These are phyloP conservation scores for Leptestheria dahalacensis DNA, from an alignment of 1,140 invertebrate genomes.

Conservation along the genomic window DNA sequence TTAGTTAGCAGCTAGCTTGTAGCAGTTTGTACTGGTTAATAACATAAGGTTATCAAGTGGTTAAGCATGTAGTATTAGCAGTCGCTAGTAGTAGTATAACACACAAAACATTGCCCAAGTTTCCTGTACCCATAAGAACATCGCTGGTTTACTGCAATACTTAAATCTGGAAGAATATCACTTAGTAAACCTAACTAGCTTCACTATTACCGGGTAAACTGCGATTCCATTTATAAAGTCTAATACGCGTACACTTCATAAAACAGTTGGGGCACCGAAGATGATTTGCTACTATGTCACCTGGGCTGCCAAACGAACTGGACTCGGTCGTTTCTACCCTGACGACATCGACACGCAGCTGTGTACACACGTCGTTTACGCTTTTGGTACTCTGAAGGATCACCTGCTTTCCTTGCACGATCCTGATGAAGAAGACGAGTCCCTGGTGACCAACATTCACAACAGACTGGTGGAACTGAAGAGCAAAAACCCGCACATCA, in stretches of 20 bases:
- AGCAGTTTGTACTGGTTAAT: too few relatives aligned
- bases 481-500: constrained; percentile 76
- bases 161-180: too few relatives aligned
- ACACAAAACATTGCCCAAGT: too few relatives aligned
- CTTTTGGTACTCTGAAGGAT: constrained; percentile 67
- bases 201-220: not conserved
- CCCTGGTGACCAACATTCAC: constrained; percentile 59
- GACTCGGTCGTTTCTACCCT: constrained; percentile 66
- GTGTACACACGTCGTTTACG: constrained; percentile 85
- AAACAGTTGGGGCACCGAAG: constrained; percentile 34
- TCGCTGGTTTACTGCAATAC: too few relatives aligned
- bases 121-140: too few relatives aligned
- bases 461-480: constrained; percentile 64
- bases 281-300: constrained; percentile 87
- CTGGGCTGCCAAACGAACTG: constrained; percentile 80
- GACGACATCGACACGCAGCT: constrained; percentile 69
- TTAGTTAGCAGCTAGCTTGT: too few relatives aligned
- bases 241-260: not conserved
- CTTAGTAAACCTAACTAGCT: too few relatives aligned
- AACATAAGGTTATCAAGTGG: too few relatives aligned
- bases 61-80: too few relatives aligned
- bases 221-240: not conserved
- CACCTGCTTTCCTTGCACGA: constrained; percentile 11
- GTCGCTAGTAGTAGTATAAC: too few relatives aligned
- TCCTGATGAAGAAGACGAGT: constrained; percentile 34